Evolutionary conservation across 2,113 vertebrate species (phyloP), one percentile per base, ranked within the genome.

Genomic region (Cairina moschata): DNA sequence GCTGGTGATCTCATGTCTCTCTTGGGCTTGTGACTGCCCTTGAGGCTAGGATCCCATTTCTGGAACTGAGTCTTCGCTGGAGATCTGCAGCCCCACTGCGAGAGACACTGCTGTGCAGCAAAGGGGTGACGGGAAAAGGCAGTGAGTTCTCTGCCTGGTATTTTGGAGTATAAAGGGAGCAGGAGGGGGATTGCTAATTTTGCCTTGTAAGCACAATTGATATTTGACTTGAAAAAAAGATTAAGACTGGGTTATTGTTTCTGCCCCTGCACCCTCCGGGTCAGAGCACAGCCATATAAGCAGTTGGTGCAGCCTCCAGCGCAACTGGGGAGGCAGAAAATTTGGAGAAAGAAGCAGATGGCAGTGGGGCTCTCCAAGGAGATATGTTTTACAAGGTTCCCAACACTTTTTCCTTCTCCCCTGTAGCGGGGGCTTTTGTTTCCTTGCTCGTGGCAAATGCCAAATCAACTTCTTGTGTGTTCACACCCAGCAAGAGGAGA

Each of bases 161-260:
- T 65, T 88, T 56, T 56, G n/a, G 36, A 73, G 15, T 28, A 4
- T 67, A 68, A 18, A 79, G 1, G 42, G 22, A 76, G 74, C 17
- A 77, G 42, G 8, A 78, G 34, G 8, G 85, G n/a, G 34, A 34
- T 20, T 74, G 74, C 60, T 31, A 55, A 58, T 68, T 75, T 95
- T 89, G 69, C 86, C 94, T 97, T 93, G 65, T 95, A 95, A 87
- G 92, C 89, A 91, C 77, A 93, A 79, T 44, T 72, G 81, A 89
- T 65, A 82, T 1, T 65, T 36, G 66, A 63, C 23, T 78, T 42
- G 40, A 46, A 68, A 75, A 52, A 75, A 73, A 86, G 65, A 31
- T 23, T 14, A 4, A 36, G 46, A 48, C 48, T 67, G 32, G 32
- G 38, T 68, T 82, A 84, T 93, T 96, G 77, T 91, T 92, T 60